Percentiles rank a stretch among this genome's conserved stretches.
Evolutionary conservation across 2,797 vertebrate species (phyloP).

Genomic region (Syndactyla subalaris): DNA sequence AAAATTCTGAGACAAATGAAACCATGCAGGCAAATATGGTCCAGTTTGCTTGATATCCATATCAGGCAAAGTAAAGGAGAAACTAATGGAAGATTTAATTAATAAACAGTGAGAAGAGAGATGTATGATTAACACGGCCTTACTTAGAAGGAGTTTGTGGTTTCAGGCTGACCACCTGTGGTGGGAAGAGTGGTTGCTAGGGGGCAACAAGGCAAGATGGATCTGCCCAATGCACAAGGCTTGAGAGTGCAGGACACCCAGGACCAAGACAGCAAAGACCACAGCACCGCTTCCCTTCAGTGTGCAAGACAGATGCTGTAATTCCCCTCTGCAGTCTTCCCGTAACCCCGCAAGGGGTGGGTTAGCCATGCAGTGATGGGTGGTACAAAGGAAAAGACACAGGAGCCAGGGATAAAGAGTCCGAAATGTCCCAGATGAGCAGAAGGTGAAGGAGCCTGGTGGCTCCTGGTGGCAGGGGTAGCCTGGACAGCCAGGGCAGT

Average conservation of each 20-base stretch:
- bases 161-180: not conserved
- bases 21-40: not conserved
- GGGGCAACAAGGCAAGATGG: not conserved
- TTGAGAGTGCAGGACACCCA: accelerated
- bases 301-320: not conserved
- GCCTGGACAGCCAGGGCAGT: not conserved
- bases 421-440: accelerated
- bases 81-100: not conserved
- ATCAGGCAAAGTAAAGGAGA: not conserved
- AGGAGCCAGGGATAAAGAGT: not conserved
- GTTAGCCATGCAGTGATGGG: accelerated
- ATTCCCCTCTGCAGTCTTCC: not conserved
- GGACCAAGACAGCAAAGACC: not conserved
- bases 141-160: not conserved
- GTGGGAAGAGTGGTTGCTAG: accelerated
- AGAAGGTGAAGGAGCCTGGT: not conserved
- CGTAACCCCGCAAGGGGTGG: accelerated
- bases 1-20: not conserved
- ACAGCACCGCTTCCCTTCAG: accelerated
- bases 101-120: not conserved
- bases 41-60: not conserved
- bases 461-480: not conserved
- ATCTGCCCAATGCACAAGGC: accelerated
- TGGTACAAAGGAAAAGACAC: not conserved
- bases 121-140: not conserved